These are phyloP conservation scores for Pyrocoelia pectoralis DNA, from an alignment of 2,888 invertebrate genomes.

Conservation along the genomic window DNA sequence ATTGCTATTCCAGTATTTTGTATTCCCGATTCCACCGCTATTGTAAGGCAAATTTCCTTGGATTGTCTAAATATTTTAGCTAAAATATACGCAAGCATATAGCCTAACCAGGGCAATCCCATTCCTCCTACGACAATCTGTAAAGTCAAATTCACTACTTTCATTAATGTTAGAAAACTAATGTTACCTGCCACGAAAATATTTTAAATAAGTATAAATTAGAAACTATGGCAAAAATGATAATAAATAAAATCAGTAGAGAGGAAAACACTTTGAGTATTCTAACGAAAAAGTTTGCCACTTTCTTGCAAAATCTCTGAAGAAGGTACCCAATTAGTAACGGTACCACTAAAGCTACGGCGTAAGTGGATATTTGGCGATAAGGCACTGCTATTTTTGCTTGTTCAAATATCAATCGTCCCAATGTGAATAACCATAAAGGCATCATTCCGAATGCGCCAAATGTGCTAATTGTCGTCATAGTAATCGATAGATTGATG, in stretches of 20 bases:
- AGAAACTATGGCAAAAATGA: conserved; percentile 87
- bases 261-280: conserved; percentile 87
- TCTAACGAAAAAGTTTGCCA: conserved; percentile 75
- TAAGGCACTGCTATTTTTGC: conserved; percentile 82
- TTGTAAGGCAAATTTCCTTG: conserved; percentile 78
- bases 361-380: conserved; percentile 74
- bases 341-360: conserved; percentile 80
- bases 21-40: conserved; percentile 91
- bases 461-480: conserved; percentile 87
- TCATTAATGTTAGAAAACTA: neutral
- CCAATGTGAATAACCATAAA: conserved; percentile 89
- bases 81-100: conserved; percentile 71
- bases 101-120: conserved; percentile 84
- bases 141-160: conserved; percentile 41
- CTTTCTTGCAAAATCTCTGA: conserved; percentile 72
- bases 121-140: conserved; percentile 84
- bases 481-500: conserved; percentile 90
- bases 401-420: conserved; percentile 70
- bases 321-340: conserved; percentile 72
- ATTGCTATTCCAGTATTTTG: conserved; percentile 95
- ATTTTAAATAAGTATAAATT: conserved; percentile 89
- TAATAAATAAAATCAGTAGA: conserved; percentile 80
- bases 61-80: conserved; percentile 70
- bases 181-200: conserved; percentile 84
- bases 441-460: conserved; percentile 92